Evolutionary conservation across 2,113 vertebrate species (phyloP).

Genomic region (Pycnonotus jocosus): DNA sequence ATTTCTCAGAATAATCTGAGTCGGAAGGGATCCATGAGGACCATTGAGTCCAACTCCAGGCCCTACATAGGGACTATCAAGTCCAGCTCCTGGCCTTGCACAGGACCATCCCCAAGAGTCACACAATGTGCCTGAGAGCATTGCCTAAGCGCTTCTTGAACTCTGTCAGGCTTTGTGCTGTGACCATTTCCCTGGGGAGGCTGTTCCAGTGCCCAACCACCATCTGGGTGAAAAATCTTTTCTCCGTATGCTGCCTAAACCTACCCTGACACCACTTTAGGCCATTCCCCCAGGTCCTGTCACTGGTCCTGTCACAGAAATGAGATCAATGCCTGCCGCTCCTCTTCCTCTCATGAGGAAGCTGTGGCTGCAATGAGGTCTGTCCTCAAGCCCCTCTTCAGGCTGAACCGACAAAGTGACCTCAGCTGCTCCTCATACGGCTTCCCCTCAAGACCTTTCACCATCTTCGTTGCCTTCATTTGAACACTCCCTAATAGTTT

Average conservation of each 20-base stretch:
- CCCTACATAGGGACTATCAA: neutral
- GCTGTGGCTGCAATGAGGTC: neutral
- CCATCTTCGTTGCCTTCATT: neutral
- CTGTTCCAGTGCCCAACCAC: neutral
- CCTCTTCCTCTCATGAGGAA: neutral
- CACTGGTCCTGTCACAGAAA: neutral
- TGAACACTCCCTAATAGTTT: neutral
- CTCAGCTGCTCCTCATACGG: rapidly evolving
- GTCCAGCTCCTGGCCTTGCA: neutral
- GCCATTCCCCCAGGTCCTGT: rapidly evolving
- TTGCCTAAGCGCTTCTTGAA: neutral
- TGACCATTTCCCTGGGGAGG: neutral
- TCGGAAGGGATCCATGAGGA: rapidly evolving
- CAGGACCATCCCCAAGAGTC: neutral
- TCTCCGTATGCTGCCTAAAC: neutral
- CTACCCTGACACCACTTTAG: neutral
- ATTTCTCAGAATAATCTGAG: neutral
- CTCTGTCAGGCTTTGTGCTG: neutral
- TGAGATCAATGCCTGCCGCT: neutral
- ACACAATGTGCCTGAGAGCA: neutral
- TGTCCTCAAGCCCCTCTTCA: neutral
- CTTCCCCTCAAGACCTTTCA: neutral
- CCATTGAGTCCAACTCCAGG: neutral
- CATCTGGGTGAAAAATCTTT: neutral
- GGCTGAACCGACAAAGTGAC: neutral